Evolutionary conservation across 2,888 invertebrate species (phyloP).

Genomic region (Allacma fusca): DNA sequence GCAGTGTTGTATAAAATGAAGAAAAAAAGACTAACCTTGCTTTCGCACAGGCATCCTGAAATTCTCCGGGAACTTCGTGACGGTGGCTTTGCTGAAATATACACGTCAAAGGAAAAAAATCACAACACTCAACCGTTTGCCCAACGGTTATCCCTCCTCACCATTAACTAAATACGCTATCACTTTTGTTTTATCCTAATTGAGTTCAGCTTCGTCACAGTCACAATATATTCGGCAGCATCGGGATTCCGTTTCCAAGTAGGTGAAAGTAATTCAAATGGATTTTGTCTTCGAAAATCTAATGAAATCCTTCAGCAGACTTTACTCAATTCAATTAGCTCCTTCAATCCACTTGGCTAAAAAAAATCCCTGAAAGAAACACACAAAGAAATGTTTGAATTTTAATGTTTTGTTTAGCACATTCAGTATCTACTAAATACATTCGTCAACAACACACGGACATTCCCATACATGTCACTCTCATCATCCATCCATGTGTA

Average conservation of each 20-base stretch:
- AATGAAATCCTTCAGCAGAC: too few relatives aligned
- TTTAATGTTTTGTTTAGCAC: too few relatives aligned
- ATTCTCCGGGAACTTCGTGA: constrained; percentile 52
- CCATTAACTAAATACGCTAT: background rate
- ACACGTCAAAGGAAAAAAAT: constrained; percentile 27
- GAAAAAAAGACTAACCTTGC: constrained; percentile 75
- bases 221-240: background rate
- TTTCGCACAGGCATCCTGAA: constrained; percentile 75
- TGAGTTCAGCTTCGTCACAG: background rate
- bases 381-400: background rate
- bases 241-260: background rate
- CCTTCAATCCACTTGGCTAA: too few relatives aligned
- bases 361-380: too few relatives aligned
- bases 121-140: constrained; percentile 35
- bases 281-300: too few relatives aligned
- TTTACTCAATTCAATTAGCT: too few relatives aligned
- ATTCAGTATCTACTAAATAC: too few relatives aligned
- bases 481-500: too few relatives aligned
- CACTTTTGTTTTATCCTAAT: background rate
- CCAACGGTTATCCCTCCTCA: constrained; percentile 24
- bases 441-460: too few relatives aligned
- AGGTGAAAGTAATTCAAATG: too few relatives aligned
- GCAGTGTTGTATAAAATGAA: constrained; percentile 9
- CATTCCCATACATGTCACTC: too few relatives aligned
- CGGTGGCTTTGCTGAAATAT: constrained; percentile 43